Conservation (phyloP, 2,113 vertebrate genomes). For the Fulmarus glacialis region DNA sequence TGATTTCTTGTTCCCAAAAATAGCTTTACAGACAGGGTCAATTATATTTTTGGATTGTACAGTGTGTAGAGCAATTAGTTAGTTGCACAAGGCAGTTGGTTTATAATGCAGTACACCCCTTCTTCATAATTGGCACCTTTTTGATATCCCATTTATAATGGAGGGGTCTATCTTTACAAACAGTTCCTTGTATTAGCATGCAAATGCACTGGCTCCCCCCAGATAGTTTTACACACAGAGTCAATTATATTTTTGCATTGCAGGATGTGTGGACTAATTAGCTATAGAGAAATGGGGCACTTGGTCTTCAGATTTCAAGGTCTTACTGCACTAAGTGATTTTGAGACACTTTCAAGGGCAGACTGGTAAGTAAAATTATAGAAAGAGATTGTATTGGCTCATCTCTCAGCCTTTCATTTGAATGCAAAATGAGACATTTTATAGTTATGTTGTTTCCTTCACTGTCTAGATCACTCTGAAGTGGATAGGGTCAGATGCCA, state of each 20-base stretch:
- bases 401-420: neutral
- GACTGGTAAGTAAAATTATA: neutral
- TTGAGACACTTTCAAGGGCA: conserved; percentile 27
- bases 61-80: conserved; percentile 18
- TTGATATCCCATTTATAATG: conserved; percentile 28
- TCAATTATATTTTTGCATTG: conserved; percentile 39
- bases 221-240: conserved; percentile 45
- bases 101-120: conserved; percentile 25
- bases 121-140: conserved; percentile 49
- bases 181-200: conserved; percentile 18
- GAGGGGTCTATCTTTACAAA: conserved; percentile 30
- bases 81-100: conserved; percentile 41
- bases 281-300: neutral
- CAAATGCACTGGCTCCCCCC: conserved; percentile 37
- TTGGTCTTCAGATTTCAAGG: conserved; percentile 47
- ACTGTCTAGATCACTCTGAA: neutral
- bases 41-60: conserved; percentile 43
- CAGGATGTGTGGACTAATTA: conserved; percentile 11
- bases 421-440: neutral
- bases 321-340: conserved; percentile 18
- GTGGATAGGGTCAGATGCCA: neutral
- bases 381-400: neutral
- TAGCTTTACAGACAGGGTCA: conserved; percentile 52
- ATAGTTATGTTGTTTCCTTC: neutral
- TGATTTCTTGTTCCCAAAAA: conserved; percentile 55